Evolutionary conservation across 2,113 vertebrate genomes (phyloP).

Genomic region (Scalopus aquaticus): DNA sequence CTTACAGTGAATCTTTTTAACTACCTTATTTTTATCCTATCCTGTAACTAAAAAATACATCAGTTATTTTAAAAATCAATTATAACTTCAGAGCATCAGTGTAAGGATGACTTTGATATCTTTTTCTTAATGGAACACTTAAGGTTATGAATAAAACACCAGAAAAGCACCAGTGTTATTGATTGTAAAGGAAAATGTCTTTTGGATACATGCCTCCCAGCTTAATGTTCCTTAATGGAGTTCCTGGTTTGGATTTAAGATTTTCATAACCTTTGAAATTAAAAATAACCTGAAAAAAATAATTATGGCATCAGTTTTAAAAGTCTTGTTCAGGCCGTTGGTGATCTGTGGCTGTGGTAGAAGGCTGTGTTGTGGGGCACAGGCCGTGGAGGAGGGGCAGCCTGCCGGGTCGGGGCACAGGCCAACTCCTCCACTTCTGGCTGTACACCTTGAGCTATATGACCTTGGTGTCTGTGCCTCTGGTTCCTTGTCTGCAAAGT

Average conservation of each 20-base stretch:
- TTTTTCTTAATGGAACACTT: conserved; percentile 78
- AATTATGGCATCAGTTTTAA: background rate
- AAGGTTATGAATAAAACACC: conserved; percentile 81
- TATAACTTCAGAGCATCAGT: conserved; percentile 41
- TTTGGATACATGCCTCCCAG: conserved; percentile 26
- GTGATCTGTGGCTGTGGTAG: background rate
- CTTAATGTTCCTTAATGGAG: conserved; percentile 37
- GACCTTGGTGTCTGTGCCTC: background rate
- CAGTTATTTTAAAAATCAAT: background rate
- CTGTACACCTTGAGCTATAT: background rate
- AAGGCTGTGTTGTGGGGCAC: background rate
- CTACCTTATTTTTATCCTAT: conserved; percentile 25
- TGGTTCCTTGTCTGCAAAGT: background rate
- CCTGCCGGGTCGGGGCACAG: too few species aligned
- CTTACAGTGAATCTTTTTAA: background rate
- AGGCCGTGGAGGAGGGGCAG: background rate
- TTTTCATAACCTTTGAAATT: conserved; percentile 62
- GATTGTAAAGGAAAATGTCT: conserved; percentile 70
- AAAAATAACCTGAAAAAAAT: conserved; percentile 40
- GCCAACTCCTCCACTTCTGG: background rate
- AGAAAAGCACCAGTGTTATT: conserved; percentile 64
- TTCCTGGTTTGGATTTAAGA: conserved; percentile 57
- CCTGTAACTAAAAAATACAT: conserved; percentile 54
- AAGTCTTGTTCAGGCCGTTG: background rate
- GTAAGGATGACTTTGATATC: conserved; percentile 40